Evolutionary conservation across 2,797 vertebrate genomes (phyloP).

Genomic region (Salmo trutta): DNA sequence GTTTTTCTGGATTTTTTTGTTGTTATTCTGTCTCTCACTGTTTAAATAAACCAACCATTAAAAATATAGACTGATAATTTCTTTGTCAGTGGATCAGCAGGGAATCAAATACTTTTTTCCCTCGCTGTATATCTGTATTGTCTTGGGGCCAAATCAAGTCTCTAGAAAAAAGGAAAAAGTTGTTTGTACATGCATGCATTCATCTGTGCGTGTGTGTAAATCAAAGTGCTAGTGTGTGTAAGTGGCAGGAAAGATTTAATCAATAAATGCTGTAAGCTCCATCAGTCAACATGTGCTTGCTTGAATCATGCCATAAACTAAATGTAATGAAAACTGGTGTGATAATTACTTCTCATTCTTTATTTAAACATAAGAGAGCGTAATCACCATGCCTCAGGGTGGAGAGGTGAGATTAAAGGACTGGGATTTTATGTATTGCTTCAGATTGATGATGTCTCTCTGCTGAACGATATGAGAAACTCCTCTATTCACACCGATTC

Average conservation of each 20-base stretch:
- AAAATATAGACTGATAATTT: too few relatives aligned
- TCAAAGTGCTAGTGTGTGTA: not conserved
- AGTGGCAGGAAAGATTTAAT: not conserved
- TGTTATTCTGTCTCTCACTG: too few relatives aligned
- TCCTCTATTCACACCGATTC: not conserved
- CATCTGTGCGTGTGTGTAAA: not conserved
- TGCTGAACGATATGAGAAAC: not conserved
- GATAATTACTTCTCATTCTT: conserved; percentile 23
- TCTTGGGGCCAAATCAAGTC: too few relatives aligned
- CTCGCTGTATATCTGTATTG: too few relatives aligned
- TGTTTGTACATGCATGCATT: not conserved
- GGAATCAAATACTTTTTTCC: too few relatives aligned
- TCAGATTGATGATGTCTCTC: not conserved
- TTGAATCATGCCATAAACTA: not conserved
- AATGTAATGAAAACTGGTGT: conserved; percentile 9
- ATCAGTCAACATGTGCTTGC: not conserved
- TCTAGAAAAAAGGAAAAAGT: too few relatives aligned
- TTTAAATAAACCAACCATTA: too few relatives aligned
- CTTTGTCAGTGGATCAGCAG: too few relatives aligned
- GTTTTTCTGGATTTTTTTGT: too few relatives aligned
- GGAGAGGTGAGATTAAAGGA: not conserved
- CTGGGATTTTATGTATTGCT: not conserved
- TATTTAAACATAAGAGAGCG: not conserved
- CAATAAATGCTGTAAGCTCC: too few relatives aligned
- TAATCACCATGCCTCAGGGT: not conserved